Conservation (phyloP, 1,140 invertebrate genomes). For the Artemia franciscana region DNA sequence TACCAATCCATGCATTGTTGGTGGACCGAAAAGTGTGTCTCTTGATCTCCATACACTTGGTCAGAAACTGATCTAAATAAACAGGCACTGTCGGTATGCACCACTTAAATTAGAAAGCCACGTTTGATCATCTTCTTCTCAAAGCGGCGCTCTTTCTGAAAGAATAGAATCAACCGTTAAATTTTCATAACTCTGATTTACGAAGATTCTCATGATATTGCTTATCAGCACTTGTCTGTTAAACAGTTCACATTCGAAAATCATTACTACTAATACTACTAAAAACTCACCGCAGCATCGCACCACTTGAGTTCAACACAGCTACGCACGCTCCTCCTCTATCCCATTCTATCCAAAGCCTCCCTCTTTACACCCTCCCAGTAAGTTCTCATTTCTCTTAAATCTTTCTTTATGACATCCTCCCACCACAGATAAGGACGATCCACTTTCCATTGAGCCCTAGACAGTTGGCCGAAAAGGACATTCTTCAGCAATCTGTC, state of each 20-base stretch:
- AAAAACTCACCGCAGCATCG: no score
- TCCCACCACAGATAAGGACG: no score
- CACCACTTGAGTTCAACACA: no score
- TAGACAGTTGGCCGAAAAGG: no score
- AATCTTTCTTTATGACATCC: no score
- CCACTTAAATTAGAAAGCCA: constrained; percentile 61
- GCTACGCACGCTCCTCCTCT: no score
- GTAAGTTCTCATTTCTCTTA: no score
- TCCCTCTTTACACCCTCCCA: no score
- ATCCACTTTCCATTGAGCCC: no score
- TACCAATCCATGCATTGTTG: constrained; percentile 84
- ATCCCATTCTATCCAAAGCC: no score
- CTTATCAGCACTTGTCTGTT: neutral
- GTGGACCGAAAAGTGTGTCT: constrained; percentile 62
- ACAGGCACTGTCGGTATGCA: constrained; percentile 75
- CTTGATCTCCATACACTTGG: constrained; percentile 79
- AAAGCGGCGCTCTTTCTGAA: constrained; percentile 36
- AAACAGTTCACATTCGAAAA: neutral
- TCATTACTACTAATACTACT: no score
- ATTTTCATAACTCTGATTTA: neutral
- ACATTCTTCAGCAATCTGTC: no score
- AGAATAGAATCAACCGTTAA: constrained; percentile 4
- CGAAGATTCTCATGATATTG: neutral
- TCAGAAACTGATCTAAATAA: constrained; percentile 73
- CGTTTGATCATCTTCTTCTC: constrained; percentile 43